Evolutionary conservation across 2,888 invertebrate genomes (phyloP), one percentile per base, ranked within the genome.

Genomic region (Cosmia trapezina): DNA sequence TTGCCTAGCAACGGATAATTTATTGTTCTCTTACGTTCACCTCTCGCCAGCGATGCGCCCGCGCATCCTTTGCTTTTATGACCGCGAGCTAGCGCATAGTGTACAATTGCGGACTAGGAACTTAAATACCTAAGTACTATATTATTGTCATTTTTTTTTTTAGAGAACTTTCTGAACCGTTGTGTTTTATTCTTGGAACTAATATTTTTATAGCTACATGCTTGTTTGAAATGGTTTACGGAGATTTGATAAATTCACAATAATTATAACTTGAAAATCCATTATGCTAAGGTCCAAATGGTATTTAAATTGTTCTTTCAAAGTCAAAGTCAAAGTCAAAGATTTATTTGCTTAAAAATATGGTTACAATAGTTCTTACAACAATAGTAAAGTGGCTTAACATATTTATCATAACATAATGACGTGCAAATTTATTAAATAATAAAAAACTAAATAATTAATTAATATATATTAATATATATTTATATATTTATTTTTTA

Each of bases 1-100:
- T 85, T 78, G 86, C 84, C 83, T 76, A 71, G 84, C 86, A 83
- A 78, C 84, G 74, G 76, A 74, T 87, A 86, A 90, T 89, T 89
- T 90, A 90, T 89, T 83, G 85, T 81, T 81, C 83, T 86, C 86
- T 86, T 83, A 81, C 86, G 78, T 84, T 86, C 83, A 77, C 83
- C 87, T 85, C 84, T 84, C 83, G 79, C 81, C 81, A 78, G 76
- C 78, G 71, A 83, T 79, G 81, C 79, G 81, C 72, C 64, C 28
- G 87, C 81, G 83, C 86, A 87, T 87, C 87, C 78, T 83, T 78
- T 83, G 79, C 87, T 80, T 85, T 87, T 87, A 87, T 80, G 86
- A 87, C 83, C 83, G 76, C 83, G 70, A 81, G 85, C 79, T 79
- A 84, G 70, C 37, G 76, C 77, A 51, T 61, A 54, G 81, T 76